These are phyloP conservation scores for Leistus spinibarbis DNA, from an alignment of 2,888 invertebrate species.

Conservation along the genomic window DNA sequence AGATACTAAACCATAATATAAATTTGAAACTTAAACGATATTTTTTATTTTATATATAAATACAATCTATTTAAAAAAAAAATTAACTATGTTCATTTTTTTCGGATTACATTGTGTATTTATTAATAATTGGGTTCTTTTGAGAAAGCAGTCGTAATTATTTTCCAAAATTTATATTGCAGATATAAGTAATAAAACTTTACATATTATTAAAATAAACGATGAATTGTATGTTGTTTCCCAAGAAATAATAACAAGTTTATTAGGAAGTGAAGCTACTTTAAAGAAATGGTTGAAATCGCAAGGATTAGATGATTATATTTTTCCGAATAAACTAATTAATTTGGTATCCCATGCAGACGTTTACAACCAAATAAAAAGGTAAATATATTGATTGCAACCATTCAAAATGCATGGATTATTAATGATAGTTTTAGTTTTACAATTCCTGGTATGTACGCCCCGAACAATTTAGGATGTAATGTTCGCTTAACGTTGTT, in stretches of 20 bases:
- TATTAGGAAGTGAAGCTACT: slow-evolving; percentile 7
- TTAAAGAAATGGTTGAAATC: slow-evolving; percentile 18
- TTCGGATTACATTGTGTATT: too few relatives aligned
- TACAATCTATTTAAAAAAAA: too few relatives aligned
- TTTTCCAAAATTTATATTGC: background rate
- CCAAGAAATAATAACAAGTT: slow-evolving; percentile 26
- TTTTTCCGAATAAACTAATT: slow-evolving; percentile 25
- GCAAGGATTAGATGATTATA: background rate
- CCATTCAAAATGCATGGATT: background rate
- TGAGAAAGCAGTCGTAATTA: background rate
- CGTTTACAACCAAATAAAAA: slow-evolving; percentile 22
- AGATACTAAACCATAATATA: too few relatives aligned
- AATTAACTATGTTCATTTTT: too few relatives aligned
- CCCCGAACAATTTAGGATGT: slow-evolving; percentile 32
- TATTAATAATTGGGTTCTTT: too few relatives aligned
- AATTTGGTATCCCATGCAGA: slow-evolving; percentile 13
- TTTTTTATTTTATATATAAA: too few relatives aligned
- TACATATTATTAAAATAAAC: slow-evolving; percentile 29
- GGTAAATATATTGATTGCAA: slow-evolving; percentile 18
- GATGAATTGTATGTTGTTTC: slow-evolving; percentile 20
- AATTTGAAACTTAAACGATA: too few relatives aligned
- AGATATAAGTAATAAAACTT: slow-evolving; percentile 3
- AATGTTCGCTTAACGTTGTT: slow-evolving; percentile 26
- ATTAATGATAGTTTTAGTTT: slow-evolving; percentile 1
- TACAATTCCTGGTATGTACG: slow-evolving; percentile 22